Percentiles rank a stretch among this genome's conserved stretches.
phyloP scores from a whole-genome alignment of 2,888 invertebrate genomes.

The Masnerella sp. region DNA sequence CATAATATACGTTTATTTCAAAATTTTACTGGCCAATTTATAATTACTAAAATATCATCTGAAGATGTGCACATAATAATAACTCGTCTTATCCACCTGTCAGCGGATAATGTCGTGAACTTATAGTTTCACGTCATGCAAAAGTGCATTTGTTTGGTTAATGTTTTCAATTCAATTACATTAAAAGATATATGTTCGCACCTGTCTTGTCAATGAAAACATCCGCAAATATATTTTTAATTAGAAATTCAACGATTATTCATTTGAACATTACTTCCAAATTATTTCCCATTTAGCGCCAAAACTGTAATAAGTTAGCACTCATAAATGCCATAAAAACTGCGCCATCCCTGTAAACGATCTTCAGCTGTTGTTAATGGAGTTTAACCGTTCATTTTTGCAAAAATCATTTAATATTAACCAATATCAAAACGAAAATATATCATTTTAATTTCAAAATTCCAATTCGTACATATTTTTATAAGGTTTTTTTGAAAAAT shows the following conservation, averaged over 20 bases:
- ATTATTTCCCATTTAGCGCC: constrained; percentile 46
- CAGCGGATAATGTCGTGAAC: constrained; percentile 52
- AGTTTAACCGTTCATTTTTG: too few relatives aligned
- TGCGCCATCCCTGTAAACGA: too few relatives aligned
- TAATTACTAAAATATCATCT: constrained; percentile 53
- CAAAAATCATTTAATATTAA: too few relatives aligned
- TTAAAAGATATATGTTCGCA: constrained; percentile 41
- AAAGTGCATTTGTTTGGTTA: constrained; percentile 47
- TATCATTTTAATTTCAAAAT: background rate
- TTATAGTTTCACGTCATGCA: constrained; percentile 54
- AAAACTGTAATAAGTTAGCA: constrained; percentile 36
- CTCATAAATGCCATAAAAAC: constrained; percentile 31
- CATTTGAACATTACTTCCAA: constrained; percentile 26
- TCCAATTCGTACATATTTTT: too few relatives aligned
- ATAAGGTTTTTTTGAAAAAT: too few relatives aligned
- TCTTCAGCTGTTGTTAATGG: too few relatives aligned
- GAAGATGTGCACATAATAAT: constrained; percentile 56
- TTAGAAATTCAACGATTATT: constrained; percentile 43
- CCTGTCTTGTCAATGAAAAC: constrained; percentile 38
- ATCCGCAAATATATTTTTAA: constrained; percentile 46
- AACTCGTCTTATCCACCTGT: constrained; percentile 61
- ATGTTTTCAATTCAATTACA: constrained; percentile 54
- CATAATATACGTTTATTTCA: too few relatives aligned
- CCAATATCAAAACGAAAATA: too few relatives aligned
- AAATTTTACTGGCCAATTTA: constrained; percentile 50